Evolutionary conservation across 1,140 invertebrate species (phyloP).

Genomic region (Stegodyphus mimosarum): DNA sequence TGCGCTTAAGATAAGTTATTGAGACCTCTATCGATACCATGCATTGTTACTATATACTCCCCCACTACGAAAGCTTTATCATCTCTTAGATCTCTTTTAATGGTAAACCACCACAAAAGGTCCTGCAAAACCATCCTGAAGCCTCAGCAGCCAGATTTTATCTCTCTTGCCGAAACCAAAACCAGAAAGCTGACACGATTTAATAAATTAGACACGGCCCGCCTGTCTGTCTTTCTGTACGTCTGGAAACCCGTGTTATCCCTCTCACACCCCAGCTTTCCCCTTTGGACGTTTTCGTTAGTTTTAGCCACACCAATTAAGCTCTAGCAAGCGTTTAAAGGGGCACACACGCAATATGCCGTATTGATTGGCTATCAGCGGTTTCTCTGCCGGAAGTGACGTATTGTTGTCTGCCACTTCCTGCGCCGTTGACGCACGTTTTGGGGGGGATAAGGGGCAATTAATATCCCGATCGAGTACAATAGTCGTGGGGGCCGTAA

Average conservation of each 20-base stretch:
- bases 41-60: constrained; percentile 8
- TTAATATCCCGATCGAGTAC: constrained; percentile 56
- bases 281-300: constrained; percentile 8
- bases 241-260: background rate
- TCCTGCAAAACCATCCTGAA: background rate
- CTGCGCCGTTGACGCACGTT: constrained; percentile 29
- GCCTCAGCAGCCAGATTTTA: constrained; percentile 9
- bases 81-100: constrained; percentile 32
- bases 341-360: constrained; percentile 32
- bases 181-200: constrained; percentile 48
- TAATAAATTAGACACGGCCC: constrained; percentile 44
- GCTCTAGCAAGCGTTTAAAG: constrained; percentile 19
- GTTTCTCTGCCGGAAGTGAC: constrained; percentile 35
- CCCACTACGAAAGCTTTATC: background rate
- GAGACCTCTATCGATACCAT: too few relatives aligned
- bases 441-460: constrained; percentile 9
- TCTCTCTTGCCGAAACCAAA: constrained; percentile 21
- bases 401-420: constrained; percentile 55
- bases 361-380: constrained; percentile 53
- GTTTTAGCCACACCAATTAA: constrained; percentile 47
- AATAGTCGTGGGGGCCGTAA: constrained; percentile 1
- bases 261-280: background rate
- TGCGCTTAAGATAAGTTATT: too few relatives aligned
- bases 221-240: constrained; percentile 14
- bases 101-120: constrained; percentile 30